phyloP scores from a whole-genome alignment of 2,113 vertebrate species.

The Solenodon paradoxus region DNA sequence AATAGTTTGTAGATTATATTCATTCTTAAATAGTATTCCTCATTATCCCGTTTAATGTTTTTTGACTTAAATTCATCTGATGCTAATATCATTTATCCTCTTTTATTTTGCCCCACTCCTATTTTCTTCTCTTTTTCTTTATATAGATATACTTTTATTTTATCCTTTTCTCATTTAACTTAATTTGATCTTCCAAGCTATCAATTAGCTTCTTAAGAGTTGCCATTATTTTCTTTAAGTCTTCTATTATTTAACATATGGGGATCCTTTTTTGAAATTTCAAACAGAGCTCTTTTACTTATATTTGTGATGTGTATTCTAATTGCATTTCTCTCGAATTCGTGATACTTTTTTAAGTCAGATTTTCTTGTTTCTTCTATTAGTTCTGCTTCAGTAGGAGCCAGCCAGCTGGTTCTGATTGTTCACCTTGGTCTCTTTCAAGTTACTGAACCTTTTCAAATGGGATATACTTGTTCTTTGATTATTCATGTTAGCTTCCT shows the following conservation, averaged over 20 bases:
- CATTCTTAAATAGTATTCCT: background rate
- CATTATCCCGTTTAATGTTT: background rate
- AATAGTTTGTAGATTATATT: background rate
- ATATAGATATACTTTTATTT: background rate
- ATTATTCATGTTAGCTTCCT: background rate
- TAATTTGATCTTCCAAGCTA: background rate
- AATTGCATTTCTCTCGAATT: background rate
- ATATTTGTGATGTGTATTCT: background rate
- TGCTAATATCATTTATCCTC: background rate
- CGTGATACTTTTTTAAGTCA: background rate
- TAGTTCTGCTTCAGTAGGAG: background rate
- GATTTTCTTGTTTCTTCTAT: background rate
- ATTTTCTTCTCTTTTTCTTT: no score
- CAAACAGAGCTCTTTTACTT: background rate
- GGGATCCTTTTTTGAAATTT: background rate
- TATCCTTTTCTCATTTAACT: background rate
- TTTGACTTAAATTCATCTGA: background rate
- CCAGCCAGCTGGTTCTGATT: background rate
- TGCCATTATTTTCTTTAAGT: background rate
- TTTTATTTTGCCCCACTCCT: background rate
- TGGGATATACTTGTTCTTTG: constrained; percentile 21
- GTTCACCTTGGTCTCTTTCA: background rate
- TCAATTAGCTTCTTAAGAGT: background rate
- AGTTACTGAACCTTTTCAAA: constrained; percentile 3
- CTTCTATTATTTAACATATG: background rate